phyloP scores from a whole-genome alignment of 2,113 vertebrate species.

The Pardalotus punctatus region DNA sequence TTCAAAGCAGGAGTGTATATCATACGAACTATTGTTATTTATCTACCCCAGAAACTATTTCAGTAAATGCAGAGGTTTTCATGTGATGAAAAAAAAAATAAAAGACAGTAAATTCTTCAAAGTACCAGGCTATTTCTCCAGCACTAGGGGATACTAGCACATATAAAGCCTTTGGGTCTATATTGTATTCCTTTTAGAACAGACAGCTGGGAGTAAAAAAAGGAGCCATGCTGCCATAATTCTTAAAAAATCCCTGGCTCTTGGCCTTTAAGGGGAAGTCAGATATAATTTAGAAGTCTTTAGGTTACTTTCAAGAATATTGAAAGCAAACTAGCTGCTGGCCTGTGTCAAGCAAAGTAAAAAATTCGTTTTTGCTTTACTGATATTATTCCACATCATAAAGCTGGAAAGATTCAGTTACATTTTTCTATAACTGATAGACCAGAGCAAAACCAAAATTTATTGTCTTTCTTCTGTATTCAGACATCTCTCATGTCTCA shows the following conservation, averaged over 20 bases:
- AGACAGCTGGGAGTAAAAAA: neutral
- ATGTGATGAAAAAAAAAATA: neutral
- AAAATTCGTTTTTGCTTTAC: neutral
- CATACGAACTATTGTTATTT: neutral
- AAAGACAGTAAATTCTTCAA: neutral
- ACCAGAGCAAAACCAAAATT: neutral
- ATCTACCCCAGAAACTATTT: conserved; percentile 16
- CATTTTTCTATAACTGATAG: neutral
- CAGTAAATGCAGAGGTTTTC: neutral
- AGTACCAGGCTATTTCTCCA: neutral
- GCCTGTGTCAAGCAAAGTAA: neutral
- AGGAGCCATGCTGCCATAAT: neutral
- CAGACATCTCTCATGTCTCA: neutral
- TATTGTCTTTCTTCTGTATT: neutral
- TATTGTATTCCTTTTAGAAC: neutral
- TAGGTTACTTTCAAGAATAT: neutral
- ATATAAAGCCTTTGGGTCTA: neutral
- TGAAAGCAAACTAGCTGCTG: neutral
- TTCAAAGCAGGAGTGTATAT: neutral
- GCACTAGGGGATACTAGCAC: neutral
- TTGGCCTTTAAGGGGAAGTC: neutral
- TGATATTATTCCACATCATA: neutral
- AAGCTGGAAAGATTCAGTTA: neutral
- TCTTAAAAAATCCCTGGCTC: neutral
- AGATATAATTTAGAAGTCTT: neutral